Base-by-base conservation (phyloP, 2,888 invertebrate species). In the Drosophila pseudotalamancana region DNA sequence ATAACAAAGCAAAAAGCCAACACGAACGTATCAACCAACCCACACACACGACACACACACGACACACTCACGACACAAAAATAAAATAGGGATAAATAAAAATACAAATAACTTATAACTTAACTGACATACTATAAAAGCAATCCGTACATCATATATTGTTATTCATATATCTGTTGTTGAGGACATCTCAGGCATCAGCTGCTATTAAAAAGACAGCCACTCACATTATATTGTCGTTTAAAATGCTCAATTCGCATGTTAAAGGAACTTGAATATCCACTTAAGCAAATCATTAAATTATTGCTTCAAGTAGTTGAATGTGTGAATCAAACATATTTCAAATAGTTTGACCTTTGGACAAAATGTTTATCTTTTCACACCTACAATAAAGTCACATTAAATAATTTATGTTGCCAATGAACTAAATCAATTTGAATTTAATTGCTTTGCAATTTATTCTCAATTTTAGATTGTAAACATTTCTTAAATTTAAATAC, bases 1-100 rank as follows among this genome's bases (percentile, higher is more conserved):
- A 81, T 76, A 83, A 81, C 81, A 82, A 83, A 77, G 78, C 65
- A 66, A 71, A 69, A 59, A 66, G 54, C 64, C 68, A 66, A 62
- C 68, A 59, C 43, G 48, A 59, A 34, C 64, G 42, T 57, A 59
- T 45, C 50, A 45, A 45, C 29, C 29, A 19, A 18, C 14, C 14
- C n/a, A 56, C 51, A 49, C 42, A 19, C 19, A 14, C 49, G 27
- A 43, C 66, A 19, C 18, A n/a, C 8, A 6, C 9, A 60, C 57
- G n/a, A 50, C 12, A 21, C 1, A 18, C 34, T 25, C n/a, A 45
- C 31, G 51, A 27, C 40, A 34, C 49, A 45, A 48, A 14, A 40
- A 42, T 39, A 37, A 48, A 43, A 61, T 66, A n/a, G n/a, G n/a
- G n/a, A n/a, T n/a, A 63, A 43, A 43, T 43, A 27, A 27, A 43